Conservation (phyloP, 2,797 vertebrate species). For the Falco novaeseelandiae region DNA sequence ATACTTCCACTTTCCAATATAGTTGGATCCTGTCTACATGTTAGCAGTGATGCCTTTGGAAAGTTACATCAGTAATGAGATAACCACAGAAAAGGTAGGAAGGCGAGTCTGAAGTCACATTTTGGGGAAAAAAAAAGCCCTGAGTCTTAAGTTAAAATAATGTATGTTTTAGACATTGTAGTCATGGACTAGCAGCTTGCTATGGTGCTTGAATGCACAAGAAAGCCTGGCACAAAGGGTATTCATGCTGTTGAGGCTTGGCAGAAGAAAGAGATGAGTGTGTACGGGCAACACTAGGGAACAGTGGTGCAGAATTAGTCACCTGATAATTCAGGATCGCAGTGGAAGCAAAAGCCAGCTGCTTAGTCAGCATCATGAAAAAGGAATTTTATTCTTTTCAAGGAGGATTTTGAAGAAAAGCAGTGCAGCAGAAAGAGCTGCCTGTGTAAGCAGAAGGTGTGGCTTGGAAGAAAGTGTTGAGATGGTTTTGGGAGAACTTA, state of each 20-base stretch:
- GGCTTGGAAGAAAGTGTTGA: background rate
- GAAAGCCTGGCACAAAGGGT: background rate
- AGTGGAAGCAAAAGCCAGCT: background rate
- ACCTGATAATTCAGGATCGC: background rate
- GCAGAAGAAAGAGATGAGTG: background rate
- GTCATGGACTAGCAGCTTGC: background rate
- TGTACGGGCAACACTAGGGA: rapidly evolving
- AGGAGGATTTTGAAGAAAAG: background rate
- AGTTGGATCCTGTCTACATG: background rate
- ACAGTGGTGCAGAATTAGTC: rapidly evolving
- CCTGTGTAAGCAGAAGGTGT: background rate
- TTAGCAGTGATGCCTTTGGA: background rate
- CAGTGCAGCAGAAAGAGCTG: background rate
- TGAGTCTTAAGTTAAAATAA: background rate
- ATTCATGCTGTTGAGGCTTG: background rate
- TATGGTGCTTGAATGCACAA: background rate
- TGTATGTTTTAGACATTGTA: background rate
- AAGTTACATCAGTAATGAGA: background rate
- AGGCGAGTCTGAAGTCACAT: background rate
- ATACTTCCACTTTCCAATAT: background rate
- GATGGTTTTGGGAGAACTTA: background rate
- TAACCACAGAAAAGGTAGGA: background rate
- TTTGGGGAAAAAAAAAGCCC: background rate
- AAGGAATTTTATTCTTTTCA: background rate
- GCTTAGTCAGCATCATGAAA: background rate